Conservation (phyloP, 2,113 vertebrate species). For the Lepidothrix coronata region DNA sequence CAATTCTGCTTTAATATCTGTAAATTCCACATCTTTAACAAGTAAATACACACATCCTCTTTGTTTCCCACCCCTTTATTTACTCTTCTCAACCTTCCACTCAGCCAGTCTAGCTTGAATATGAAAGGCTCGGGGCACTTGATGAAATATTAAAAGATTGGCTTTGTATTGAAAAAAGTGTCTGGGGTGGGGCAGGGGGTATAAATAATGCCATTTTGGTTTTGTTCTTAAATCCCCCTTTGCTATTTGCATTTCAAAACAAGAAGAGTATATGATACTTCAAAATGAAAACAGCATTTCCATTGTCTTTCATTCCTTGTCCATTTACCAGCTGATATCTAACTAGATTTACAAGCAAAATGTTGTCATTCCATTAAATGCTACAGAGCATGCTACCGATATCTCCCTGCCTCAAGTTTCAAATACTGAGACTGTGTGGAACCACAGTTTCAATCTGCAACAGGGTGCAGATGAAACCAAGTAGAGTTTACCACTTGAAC, state of each 20-base stretch:
- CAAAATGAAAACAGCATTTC: neutral
- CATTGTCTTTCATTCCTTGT: neutral
- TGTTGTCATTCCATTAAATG: neutral
- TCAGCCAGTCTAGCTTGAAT: neutral
- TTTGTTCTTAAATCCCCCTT: neutral
- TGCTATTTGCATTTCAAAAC: slow-evolving; percentile 11
- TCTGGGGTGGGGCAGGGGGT: neutral
- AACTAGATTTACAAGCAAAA: neutral
- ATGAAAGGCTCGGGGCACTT: neutral
- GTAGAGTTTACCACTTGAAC: neutral
- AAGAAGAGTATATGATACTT: neutral
- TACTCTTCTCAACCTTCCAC: neutral
- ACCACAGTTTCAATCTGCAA: neutral
- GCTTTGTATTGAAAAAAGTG: neutral
- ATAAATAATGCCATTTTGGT: neutral
- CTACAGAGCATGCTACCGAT: neutral
- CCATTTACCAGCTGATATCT: neutral
- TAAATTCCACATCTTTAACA: slow-evolving; percentile 63
- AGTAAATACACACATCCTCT: neutral
- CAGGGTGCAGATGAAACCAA: neutral
- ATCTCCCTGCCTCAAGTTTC: neutral
- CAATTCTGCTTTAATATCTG: slow-evolving; percentile 52
- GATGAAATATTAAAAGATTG: neutral
- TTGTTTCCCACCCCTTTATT: neutral
- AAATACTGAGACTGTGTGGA: neutral